A percentile compares a stretch with the other conserved stretches of the same genome.
Evolutionary conservation across 2,113 vertebrate genomes (phyloP).

Genomic region (Rostratula benghalensis): DNA sequence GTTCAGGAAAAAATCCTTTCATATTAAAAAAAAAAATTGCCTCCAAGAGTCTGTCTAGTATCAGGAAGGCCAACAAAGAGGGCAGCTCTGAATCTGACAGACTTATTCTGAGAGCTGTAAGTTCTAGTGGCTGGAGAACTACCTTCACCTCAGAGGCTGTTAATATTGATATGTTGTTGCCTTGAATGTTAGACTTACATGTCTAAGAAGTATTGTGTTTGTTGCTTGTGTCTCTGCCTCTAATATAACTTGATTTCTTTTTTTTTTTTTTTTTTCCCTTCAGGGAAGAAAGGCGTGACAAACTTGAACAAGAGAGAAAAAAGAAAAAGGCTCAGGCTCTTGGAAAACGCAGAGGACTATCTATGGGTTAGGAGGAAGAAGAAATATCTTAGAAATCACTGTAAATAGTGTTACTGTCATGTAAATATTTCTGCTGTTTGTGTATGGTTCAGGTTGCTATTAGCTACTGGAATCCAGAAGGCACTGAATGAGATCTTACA

Average conservation of each 20-base stretch:
- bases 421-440: conserved; percentile 57
- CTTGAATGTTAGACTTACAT: background rate
- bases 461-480: background rate
- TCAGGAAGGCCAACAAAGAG: background rate
- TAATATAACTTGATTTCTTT: background rate
- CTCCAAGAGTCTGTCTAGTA: background rate
- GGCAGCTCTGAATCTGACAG: background rate
- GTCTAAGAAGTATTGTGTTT: background rate
- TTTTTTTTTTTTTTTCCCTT: background rate
- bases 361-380: background rate
- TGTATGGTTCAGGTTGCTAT: background rate
- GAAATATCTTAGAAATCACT: background rate
- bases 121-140: background rate
- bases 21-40: background rate
- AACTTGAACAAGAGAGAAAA: conserved; percentile 76
- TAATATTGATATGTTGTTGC: background rate
- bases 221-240: background rate
- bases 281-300: conserved; percentile 84
- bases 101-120: background rate
- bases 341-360: conserved; percentile 80
- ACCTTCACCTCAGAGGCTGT: background rate
- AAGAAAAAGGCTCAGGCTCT: conserved; percentile 84
- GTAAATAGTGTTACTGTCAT: conserved; percentile 43
- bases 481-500: background rate
- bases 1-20: background rate